Percentiles rank a stretch among this genome's conserved stretches.
Evolutionary conservation across 2,888 invertebrate species (phyloP).

Genomic region (Lasius platythorax): DNA sequence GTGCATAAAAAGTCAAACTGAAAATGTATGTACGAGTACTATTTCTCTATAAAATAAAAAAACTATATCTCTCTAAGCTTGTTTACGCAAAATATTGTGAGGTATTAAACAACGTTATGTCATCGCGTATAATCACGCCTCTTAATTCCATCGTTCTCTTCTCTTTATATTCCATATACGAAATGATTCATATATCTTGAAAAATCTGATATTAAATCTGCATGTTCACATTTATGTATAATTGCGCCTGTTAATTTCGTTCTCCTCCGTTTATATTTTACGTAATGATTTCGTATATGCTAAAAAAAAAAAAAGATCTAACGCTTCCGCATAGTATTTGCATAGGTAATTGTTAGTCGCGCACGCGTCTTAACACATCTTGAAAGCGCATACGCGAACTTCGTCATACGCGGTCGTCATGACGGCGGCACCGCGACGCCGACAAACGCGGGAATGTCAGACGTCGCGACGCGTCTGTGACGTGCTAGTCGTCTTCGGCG

Average conservation of each 20-base stretch:
- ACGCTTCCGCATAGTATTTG: background rate
- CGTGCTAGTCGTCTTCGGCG: conserved; percentile 68
- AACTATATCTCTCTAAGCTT: no score
- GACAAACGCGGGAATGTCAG: conserved; percentile 78
- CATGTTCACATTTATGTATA: background rate
- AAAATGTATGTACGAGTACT: background rate
- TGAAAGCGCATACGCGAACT: conserved; percentile 52
- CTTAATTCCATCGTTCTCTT: no score
- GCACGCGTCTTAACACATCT: conserved; percentile 40
- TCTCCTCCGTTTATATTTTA: background rate
- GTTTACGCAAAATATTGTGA: no score
- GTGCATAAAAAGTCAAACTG: background rate
- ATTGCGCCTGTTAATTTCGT: no score
- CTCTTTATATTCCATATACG: background rate
- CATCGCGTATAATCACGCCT: background rate
- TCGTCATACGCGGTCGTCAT: conserved; percentile 65
- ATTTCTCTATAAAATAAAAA: no score
- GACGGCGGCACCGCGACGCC: conserved; percentile 63
- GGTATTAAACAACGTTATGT: background rate
- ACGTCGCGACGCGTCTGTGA: conserved; percentile 79
- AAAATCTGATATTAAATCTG: background rate
- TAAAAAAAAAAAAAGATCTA: background rate
- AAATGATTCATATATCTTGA: background rate
- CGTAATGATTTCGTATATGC: background rate
- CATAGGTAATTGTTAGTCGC: background rate